Evolutionary conservation across 2,113 vertebrate genomes (phyloP), one percentile per base, ranked within the genome.

Genomic region (Leptobrachium leishanense): DNA sequence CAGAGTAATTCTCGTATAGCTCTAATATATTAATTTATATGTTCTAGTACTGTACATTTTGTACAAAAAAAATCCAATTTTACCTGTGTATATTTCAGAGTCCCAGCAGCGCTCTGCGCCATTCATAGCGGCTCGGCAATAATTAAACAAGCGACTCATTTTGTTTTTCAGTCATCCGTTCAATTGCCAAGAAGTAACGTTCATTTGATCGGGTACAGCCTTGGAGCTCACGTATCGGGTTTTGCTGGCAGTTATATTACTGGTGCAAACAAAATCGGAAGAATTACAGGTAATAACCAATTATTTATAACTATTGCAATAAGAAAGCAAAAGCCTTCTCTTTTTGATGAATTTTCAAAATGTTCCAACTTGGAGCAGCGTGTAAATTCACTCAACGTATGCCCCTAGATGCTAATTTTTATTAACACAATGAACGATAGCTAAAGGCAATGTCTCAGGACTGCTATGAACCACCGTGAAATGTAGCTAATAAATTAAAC

Each of bases 161-260:
- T 75, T 89, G 0, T 87, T 86, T 90, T 90, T 68, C 88, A 99
- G 98, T 91, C 93, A 72, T 84, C 88, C 2, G 81, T 84, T 83
- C 87, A 88, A 2, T 94, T 93, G 83, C 90, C 95, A 82, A 85
- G 87, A 67, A 91, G 86, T 83, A 93, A 94, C 0, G 94, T 84
- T 82, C 96, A 99, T 85, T 87, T 99, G 82, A 95, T 99, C 68
- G 97, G 98, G 46, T 99, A 98, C 88, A 99, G 98, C 88, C 94
- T 99, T 9, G 98, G 98, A 0, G 97, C 97, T 74, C 98, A 99
- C 39, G 94, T 97, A 80, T 92, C 97, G 46, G 98, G 98, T 83
- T 99, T 99, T 85, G 96, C 97, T 40, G 97, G 97, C 82, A 98
- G 91, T 79, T 93, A 86, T 79, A 87, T 98, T 40, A 87, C 83